Conservation (phyloP, 2,113 vertebrate species). For the Maccullochella peelii region DNA sequence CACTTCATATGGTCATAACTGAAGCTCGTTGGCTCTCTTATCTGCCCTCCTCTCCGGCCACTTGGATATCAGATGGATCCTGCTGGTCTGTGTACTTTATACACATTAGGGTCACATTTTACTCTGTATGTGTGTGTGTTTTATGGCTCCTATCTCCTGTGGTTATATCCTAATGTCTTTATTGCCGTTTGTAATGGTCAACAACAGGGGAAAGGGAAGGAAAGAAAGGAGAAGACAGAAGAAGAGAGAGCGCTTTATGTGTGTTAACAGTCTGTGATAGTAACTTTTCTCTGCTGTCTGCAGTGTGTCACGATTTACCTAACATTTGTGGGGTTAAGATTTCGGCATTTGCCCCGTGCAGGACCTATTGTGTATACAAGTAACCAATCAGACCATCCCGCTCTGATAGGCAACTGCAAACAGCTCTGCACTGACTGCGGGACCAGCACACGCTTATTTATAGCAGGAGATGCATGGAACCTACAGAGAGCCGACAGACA, state of each 20-base stretch:
- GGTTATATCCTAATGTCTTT: slow-evolving; percentile 58
- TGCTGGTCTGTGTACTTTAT: slow-evolving; percentile 48
- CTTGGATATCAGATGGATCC: slow-evolving; percentile 34
- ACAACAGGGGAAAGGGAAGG: background rate
- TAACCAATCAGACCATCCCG: background rate
- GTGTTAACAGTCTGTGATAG: background rate
- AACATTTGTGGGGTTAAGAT: background rate
- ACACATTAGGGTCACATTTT: slow-evolving; percentile 45
- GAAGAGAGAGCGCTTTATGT: background rate
- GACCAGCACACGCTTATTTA: background rate
- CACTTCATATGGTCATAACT: slow-evolving; percentile 11
- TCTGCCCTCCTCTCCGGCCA: slow-evolving; percentile 29
- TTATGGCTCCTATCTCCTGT: slow-evolving; percentile 64
- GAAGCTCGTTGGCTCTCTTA: slow-evolving; percentile 41
- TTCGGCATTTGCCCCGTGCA: background rate
- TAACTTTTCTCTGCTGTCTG: background rate
- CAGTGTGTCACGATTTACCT: background rate
- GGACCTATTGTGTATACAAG: background rate
- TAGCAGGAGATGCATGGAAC: background rate
- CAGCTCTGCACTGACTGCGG: background rate
- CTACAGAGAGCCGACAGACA: background rate
- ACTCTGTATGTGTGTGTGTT: slow-evolving; percentile 34
- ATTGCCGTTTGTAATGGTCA: slow-evolving; percentile 43
- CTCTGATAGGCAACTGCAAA: background rate
- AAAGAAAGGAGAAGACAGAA: background rate